phyloP scores from a whole-genome alignment of 92 coral and sea anemone species.

The Actinostola sp. region DNA sequence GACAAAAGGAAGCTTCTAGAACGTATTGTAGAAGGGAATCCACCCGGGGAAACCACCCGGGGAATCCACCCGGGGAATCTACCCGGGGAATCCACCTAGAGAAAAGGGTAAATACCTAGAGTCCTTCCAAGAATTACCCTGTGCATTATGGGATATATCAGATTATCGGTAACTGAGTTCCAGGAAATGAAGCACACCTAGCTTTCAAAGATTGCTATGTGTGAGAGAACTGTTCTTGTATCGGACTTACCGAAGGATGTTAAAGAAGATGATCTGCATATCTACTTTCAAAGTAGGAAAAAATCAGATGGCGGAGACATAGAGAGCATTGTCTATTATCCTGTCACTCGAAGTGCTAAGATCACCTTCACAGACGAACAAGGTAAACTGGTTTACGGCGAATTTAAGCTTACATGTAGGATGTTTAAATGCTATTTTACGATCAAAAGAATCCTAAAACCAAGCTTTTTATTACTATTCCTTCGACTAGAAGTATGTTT shows the following conservation, averaged over 20 bases:
- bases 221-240: slow-evolving; percentile 12
- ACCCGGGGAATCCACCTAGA: no score
- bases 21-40: no score
- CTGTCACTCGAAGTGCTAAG: slow-evolving; percentile 12
- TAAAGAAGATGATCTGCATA: not conserved
- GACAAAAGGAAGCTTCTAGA: no score
- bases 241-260: not conserved
- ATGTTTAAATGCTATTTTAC: not conserved
- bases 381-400: not conserved
- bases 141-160: slow-evolving; percentile 1
- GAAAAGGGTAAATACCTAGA: no score
- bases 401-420: no score
- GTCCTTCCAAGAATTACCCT: not conserved
- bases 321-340: not conserved
- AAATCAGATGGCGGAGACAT: slow-evolving; percentile 39
- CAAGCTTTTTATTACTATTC: no score
- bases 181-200: not conserved
- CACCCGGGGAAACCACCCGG: no score
- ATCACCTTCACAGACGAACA: not conserved
- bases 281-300: slow-evolving; percentile 40
- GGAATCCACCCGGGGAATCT: no score
- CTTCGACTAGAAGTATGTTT: no score
- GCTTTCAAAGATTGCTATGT: slow-evolving; percentile 5
- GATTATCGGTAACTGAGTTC: slow-evolving; percentile 8
- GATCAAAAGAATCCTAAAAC: not conserved